Evolutionary conservation across 2,113 vertebrate genomes (phyloP).

Genomic region (Columba livia): DNA sequence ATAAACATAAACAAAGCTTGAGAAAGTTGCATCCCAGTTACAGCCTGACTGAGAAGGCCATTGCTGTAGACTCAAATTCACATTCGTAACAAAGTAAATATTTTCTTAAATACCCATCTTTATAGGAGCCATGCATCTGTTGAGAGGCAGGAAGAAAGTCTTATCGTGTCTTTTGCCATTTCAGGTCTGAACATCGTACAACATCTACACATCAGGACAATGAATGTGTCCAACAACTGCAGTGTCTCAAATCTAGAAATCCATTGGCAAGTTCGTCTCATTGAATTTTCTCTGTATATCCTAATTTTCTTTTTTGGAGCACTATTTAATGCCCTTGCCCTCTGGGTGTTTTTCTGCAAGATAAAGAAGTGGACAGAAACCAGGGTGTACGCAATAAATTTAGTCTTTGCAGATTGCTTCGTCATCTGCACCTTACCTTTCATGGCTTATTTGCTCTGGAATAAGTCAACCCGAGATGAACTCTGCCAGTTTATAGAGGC

Average conservation of each 20-base stretch:
- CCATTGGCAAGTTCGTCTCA: neutral
- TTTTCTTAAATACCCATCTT: neutral
- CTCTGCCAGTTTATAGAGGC: slow-evolving; percentile 57
- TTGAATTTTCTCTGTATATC: neutral
- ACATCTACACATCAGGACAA: neutral
- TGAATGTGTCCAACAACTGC: slow-evolving; percentile 26
- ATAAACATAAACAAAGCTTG: neutral
- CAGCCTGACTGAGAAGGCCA: neutral
- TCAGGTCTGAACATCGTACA: neutral
- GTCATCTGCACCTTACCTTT: slow-evolving; percentile 70
- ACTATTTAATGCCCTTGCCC: slow-evolving; percentile 67
- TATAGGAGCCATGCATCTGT: neutral
- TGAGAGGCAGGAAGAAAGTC: neutral
- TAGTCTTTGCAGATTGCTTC: slow-evolving; percentile 72
- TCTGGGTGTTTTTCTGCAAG: slow-evolving; percentile 73
- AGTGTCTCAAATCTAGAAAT: neutral
- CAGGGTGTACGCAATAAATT: slow-evolving; percentile 73
- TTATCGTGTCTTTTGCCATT: neutral
- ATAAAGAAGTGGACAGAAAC: slow-evolving; percentile 76
- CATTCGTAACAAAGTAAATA: neutral
- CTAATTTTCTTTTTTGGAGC: slow-evolving; percentile 59
- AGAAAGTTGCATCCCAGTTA: neutral
- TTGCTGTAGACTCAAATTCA: neutral
- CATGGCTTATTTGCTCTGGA: slow-evolving; percentile 7
- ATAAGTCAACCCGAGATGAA: neutral